Percentiles rank a stretch among this genome's conserved stretches.
Evolutionary conservation across 1,140 invertebrate species (phyloP).

Genomic region (Orchestia grillus): DNA sequence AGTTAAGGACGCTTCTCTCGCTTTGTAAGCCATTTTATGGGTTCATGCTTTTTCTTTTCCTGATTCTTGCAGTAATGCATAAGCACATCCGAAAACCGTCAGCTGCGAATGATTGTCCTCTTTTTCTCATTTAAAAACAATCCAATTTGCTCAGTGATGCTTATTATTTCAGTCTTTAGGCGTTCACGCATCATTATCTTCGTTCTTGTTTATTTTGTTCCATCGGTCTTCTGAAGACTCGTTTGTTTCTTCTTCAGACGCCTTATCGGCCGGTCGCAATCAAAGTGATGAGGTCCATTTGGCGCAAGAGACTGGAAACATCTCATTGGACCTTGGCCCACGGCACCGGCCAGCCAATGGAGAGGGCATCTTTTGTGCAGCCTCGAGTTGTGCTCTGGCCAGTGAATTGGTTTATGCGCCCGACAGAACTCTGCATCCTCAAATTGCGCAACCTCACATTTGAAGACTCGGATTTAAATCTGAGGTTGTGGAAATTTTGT

Average conservation of each 20-base stretch:
- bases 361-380: neutral
- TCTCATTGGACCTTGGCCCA: neutral
- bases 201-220: neutral
- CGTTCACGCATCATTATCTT: neutral
- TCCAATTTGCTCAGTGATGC: no score
- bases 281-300: neutral
- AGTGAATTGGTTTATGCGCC: neutral
- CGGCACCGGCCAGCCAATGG: neutral
- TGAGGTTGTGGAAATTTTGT: no score
- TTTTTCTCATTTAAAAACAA: no score
- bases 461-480: no score
- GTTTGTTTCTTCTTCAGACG: neutral
- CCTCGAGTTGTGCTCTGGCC: neutral
- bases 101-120: no score
- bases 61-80: neutral
- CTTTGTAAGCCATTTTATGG: no score
- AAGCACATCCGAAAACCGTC: no score
- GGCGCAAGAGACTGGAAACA: neutral
- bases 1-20: no score
- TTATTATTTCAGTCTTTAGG: neutral
- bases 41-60: neutral
- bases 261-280: neutral
- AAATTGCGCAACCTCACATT: neutral
- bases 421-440: neutral
- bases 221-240: neutral